Evolutionary conservation across 2,797 vertebrate species (phyloP), one percentile per base, ranked within the genome.

Genomic region (Channallabes apus): DNA sequence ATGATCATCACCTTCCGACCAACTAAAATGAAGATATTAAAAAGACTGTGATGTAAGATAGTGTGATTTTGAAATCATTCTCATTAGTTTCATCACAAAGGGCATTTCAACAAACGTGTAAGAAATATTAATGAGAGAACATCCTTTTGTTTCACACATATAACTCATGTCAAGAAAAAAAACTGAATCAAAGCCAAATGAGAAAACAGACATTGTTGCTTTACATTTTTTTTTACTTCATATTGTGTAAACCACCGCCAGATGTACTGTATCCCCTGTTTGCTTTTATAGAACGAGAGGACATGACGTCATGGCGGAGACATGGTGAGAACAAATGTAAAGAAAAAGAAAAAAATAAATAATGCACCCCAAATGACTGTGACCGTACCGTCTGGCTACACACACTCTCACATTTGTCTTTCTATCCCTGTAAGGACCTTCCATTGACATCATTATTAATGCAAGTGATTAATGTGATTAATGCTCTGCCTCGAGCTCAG

Each of bases 231-330:
- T 82, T 82, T 58, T 51, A 3, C 12, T 51, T 14, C 12, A 12
- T 12, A 51, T 51, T 58, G 56, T 15, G 59, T 54, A 76, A 86
- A 85, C 32, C 65, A 78, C 54, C 86, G 56, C 71, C 73, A 79
- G 84, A 87, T 82, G 73, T 88, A 79, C 72, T 82, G 73, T 88
- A 79, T 77, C 58, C 73, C 41, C 35, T 83, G 81, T 68, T 86
- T 88, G 71, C 86, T 71, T 79, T 62, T 69, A 80, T 58, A 88
- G 77, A 80, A 85, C 65, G 29, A 69, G 61, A 87, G 84, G 81
- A 86, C 72, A 84, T 86, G 85, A 88, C 54, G 54, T 88, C 82
- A 85, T 65, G 18, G n/a, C 22, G 8, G 29, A 89, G 72, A 85
- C 75, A 83, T 54, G 83, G 67, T n/a, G 67, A 85, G 68, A 27